Conservation (phyloP, 2,888 invertebrate genomes). For the Dynastes maya region DNA sequence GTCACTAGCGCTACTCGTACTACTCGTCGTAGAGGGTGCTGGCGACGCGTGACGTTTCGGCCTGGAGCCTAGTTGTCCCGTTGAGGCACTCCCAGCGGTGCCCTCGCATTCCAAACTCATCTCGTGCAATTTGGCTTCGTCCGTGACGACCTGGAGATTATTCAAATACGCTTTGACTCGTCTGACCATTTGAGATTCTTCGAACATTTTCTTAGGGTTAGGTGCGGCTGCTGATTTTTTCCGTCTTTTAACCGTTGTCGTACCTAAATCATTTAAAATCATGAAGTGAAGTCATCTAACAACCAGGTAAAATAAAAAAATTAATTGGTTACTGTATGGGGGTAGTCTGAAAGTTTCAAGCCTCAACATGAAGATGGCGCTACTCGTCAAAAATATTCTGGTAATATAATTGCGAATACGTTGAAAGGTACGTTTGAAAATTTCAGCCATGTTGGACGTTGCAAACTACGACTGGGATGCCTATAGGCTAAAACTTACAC, state of each 20-base stretch:
- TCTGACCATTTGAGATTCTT: constrained; percentile 98
- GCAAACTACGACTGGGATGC: too few relatives aligned
- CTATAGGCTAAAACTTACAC: too few relatives aligned
- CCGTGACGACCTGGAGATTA: constrained; percentile 91
- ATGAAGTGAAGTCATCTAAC: too few relatives aligned
- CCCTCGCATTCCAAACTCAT: constrained; percentile 93
- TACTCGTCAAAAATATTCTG: too few relatives aligned
- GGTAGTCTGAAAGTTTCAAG: too few relatives aligned
- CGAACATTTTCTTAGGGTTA: constrained; percentile 98
- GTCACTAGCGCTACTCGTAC: constrained; percentile 90
- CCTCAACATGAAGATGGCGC: too few relatives aligned
- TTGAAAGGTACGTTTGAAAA: too few relatives aligned
- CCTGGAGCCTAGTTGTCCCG: constrained; percentile 65
- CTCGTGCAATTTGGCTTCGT: constrained; percentile 91
- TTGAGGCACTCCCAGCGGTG: constrained; percentile 67
- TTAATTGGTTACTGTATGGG: too few relatives aligned
- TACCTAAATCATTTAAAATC: constrained; percentile 71
- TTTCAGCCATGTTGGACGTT: too few relatives aligned
- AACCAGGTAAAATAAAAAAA: too few relatives aligned
- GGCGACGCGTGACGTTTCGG: constrained; percentile 92
- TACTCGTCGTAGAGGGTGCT: constrained; percentile 92
- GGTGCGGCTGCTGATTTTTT: constrained; percentile 92
- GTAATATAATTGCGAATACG: too few relatives aligned
- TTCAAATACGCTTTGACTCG: constrained; percentile 96
- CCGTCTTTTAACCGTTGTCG: constrained; percentile 90